These are phyloP conservation scores for Thalpophila matura DNA, from an alignment of 2,888 invertebrate species.

Conservation along the genomic window DNA sequence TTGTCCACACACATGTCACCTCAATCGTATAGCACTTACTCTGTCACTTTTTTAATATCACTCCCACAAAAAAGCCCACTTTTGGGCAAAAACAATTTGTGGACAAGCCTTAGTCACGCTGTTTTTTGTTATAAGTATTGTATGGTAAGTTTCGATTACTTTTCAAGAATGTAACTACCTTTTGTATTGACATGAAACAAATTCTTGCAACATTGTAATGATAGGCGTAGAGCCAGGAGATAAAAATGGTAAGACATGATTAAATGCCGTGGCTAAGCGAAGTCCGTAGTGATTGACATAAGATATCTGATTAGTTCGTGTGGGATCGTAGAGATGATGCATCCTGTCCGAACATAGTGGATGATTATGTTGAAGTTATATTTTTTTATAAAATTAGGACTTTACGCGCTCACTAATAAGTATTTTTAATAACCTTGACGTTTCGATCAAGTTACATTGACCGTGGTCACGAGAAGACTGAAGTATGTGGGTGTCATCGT, in stretches of 20 bases:
- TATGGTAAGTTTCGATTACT: slow-evolving; percentile 56
- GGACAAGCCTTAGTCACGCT: slow-evolving; percentile 66
- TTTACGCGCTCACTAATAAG: no score
- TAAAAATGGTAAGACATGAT: slow-evolving; percentile 13
- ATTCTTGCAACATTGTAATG: slow-evolving; percentile 22
- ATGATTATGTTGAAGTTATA: no score
- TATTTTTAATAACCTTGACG: no score
- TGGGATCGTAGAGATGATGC: no score
- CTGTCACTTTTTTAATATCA: slow-evolving; percentile 84
- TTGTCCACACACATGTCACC: slow-evolving; percentile 80
- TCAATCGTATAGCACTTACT: slow-evolving; percentile 85
- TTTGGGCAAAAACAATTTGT: slow-evolving; percentile 81
- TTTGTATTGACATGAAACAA: slow-evolving; percentile 24
- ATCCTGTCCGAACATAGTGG: no score
- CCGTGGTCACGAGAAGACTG: no score
- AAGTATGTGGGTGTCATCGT: no score
- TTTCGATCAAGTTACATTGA: no score
- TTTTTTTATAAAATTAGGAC: no score
- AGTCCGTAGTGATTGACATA: slow-evolving; percentile 19
- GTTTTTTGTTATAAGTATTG: slow-evolving; percentile 64
- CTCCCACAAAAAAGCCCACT: slow-evolving; percentile 76
- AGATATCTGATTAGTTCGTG: slow-evolving; percentile 9
- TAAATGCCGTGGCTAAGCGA: slow-evolving; percentile 11
- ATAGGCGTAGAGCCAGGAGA: background rate
- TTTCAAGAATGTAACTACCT: slow-evolving; percentile 25